Evolutionary conservation across 2,797 vertebrate genomes (phyloP).

Genomic region (Columba guinea): DNA sequence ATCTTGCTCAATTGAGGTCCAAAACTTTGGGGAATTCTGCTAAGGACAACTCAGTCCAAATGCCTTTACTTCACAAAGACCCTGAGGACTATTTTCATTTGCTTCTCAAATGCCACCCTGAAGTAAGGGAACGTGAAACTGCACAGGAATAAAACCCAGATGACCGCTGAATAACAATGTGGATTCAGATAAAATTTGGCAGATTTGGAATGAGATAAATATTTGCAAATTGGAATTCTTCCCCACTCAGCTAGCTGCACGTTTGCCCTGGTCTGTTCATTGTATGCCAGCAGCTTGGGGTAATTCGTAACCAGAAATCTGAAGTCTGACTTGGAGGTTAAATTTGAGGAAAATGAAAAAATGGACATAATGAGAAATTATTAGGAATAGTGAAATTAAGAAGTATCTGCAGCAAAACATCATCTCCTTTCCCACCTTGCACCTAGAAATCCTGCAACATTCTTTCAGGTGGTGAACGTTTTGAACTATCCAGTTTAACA

Average conservation of each 20-base stretch:
- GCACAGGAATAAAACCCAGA: neutral
- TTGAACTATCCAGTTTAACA: neutral
- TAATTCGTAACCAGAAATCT: neutral
- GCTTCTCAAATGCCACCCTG: neutral
- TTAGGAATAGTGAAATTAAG: neutral
- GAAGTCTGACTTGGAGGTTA: neutral
- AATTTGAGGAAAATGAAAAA: neutral
- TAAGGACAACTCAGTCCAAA: neutral
- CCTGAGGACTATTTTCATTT: neutral
- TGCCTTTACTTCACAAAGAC: neutral
- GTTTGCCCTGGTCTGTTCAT: neutral
- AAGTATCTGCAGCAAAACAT: neutral
- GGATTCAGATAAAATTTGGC: neutral
- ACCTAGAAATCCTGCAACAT: neutral
- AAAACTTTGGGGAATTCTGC: neutral
- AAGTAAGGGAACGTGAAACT: neutral
- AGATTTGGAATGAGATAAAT: constrained; percentile 38
- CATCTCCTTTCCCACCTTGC: neutral
- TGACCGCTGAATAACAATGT: neutral
- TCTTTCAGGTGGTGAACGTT: neutral
- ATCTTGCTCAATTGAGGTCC: neutral
- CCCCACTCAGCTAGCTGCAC: neutral
- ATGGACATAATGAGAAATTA: neutral
- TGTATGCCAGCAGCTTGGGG: neutral
- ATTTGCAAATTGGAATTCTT: constrained; percentile 21